phyloP scores from a whole-genome alignment of 2,888 invertebrate species.

The Terebella lapidaria region DNA sequence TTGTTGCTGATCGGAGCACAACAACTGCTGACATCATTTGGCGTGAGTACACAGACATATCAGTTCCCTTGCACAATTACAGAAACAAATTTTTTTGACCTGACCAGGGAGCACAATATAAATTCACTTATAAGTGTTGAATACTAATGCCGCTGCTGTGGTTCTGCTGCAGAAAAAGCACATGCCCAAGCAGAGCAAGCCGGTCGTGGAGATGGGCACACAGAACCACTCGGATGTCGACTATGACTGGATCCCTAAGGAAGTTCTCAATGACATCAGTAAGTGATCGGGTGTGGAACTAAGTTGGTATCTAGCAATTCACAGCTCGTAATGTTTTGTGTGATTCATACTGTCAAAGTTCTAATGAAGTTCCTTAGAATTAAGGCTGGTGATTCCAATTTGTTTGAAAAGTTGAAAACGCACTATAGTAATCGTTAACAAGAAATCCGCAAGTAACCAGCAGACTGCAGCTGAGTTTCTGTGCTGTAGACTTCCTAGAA shows the following conservation, averaged over 20 bases:
- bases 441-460: neutral
- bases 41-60: constrained; percentile 59
- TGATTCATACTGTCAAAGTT: too few relatives aligned
- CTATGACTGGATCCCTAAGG: constrained; percentile 96
- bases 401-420: too few relatives aligned
- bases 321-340: neutral
- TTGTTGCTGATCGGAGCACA: constrained; percentile 82
- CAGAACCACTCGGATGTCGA: constrained; percentile 77
- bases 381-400: too few relatives aligned
- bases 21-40: constrained; percentile 73
- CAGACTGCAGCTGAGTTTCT: neutral
- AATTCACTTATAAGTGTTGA: too few relatives aligned
- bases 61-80: too few relatives aligned
- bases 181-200: constrained; percentile 45
- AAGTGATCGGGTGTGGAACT: constrained; percentile 24
- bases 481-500: constrained; percentile 1
- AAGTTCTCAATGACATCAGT: constrained; percentile 55
- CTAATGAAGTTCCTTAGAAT: too few relatives aligned
- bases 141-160: too few relatives aligned
- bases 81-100: too few relatives aligned
- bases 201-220: constrained; percentile 79
- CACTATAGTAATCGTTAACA: too few relatives aligned
- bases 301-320: neutral
- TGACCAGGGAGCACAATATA: too few relatives aligned
- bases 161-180: constrained; percentile 41